A percentile compares a stretch with the other conserved stretches of the same genome.
Evolutionary conservation across 2,888 invertebrate genomes (phyloP).

Genomic region (Busseola fusca): DNA sequence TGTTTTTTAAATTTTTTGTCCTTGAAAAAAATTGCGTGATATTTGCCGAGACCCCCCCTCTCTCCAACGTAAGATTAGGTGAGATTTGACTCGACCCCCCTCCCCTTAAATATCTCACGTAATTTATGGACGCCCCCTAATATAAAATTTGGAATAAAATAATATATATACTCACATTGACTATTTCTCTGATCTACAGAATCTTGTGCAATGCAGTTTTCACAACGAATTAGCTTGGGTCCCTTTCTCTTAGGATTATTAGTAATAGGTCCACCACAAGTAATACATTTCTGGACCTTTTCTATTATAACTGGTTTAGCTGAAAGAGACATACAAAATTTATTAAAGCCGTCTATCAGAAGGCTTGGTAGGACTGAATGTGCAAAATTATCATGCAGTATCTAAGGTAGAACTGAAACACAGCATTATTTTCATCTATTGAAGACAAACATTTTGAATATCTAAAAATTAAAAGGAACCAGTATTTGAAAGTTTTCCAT

Average conservation of each 20-base stretch:
- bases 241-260: slow-evolving; percentile 90
- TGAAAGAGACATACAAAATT: slow-evolving; percentile 68
- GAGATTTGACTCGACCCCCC: no score
- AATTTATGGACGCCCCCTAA: no score
- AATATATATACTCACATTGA: slow-evolving; percentile 78
- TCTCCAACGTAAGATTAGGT: no score
- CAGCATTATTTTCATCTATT: background rate
- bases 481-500: background rate
- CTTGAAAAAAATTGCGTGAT: no score
- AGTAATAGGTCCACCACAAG: slow-evolving; percentile 88
- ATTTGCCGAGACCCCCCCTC: no score
- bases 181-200: slow-evolving; percentile 84
- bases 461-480: background rate
- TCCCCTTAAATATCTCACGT: no score
- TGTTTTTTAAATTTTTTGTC: no score
- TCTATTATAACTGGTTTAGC: slow-evolving; percentile 87
- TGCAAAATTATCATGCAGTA: slow-evolving; percentile 31
- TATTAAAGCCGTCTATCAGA: background rate
- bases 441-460: background rate
- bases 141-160: slow-evolving; percentile 8
- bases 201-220: slow-evolving; percentile 90
- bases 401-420: background rate
- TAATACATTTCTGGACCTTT: slow-evolving; percentile 89
- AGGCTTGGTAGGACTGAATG: background rate
- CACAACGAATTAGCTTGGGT: slow-evolving; percentile 90